phyloP scores from a whole-genome alignment of 2,888 invertebrate genomes.

The Busseola fusca region DNA sequence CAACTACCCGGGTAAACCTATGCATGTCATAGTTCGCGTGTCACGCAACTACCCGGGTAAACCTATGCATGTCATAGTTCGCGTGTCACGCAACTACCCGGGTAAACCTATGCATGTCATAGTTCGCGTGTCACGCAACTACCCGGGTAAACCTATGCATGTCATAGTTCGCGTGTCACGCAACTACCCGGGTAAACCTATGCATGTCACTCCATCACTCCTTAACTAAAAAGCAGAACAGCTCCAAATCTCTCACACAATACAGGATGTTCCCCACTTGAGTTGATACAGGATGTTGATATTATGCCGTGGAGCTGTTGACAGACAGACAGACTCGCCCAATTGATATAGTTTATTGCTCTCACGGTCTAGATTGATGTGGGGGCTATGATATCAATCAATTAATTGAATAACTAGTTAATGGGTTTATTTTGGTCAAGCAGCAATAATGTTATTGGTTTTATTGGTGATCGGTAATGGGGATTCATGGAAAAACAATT shows the following conservation, averaged over 20 bases:
- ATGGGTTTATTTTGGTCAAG: slow-evolving; percentile 26
- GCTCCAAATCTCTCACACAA: slow-evolving; percentile 40
- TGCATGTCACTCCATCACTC: slow-evolving; percentile 4
- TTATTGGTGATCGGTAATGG: slow-evolving; percentile 5
- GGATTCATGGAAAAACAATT: slow-evolving; percentile 6
- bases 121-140: too few species aligned
- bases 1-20: too few species aligned
- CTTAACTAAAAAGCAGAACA: slow-evolving; percentile 42
- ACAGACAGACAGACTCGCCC: slow-evolving; percentile 63
- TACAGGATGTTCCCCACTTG: slow-evolving; percentile 49
- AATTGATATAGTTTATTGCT: slow-evolving; percentile 50
- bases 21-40: too few species aligned
- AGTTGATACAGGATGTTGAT: slow-evolving; percentile 71
- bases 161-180: background rate
- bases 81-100: too few species aligned
- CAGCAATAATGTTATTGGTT: background rate
- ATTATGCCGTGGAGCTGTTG: slow-evolving; percentile 64
- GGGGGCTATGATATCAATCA: slow-evolving; percentile 42
- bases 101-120: too few species aligned
- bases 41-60: too few species aligned
- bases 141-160: too few species aligned
- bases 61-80: too few species aligned
- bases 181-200: background rate
- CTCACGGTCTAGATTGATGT: slow-evolving; percentile 46
- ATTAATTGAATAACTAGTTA: slow-evolving; percentile 38